Percentiles rank a stretch among this genome's conserved stretches.
Evolutionary conservation across 2,888 invertebrate species (phyloP).

Genomic region (Drosophila peninsularis): DNA sequence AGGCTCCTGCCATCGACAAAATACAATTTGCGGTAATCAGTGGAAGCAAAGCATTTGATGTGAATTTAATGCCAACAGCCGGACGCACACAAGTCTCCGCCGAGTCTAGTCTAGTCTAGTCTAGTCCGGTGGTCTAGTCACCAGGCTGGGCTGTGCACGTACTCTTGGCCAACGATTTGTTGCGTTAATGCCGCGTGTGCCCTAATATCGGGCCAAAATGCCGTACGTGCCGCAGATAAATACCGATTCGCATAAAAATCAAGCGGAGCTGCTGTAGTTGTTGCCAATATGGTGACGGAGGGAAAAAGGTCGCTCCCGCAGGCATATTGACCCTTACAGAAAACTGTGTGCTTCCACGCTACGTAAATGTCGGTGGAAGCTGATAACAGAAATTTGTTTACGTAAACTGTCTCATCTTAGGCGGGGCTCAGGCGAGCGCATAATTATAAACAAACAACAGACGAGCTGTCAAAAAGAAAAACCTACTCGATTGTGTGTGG

Average conservation of each 20-base stretch:
- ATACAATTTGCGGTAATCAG: constrained; percentile 30
- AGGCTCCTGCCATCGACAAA: constrained; percentile 6
- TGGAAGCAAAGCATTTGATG: constrained; percentile 51
- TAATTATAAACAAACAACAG: constrained; percentile 76
- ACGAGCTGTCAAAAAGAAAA: constrained; percentile 8
- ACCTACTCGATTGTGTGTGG: not conserved
- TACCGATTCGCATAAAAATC: constrained; percentile 52
- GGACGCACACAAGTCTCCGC: constrained; percentile 13
- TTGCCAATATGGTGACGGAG: not conserved
- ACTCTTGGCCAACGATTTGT: constrained; percentile 50
- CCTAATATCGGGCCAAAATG: constrained; percentile 46
- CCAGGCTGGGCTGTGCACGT: constrained; percentile 32
- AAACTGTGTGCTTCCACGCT: constrained; percentile 11
- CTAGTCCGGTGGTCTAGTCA: constrained; percentile 15
- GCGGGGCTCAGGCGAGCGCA: constrained; percentile 60
- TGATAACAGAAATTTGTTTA: constrained; percentile 47
- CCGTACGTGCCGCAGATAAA: constrained; percentile 65
- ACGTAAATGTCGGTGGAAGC: constrained; percentile 30
- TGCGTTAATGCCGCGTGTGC: constrained; percentile 47
- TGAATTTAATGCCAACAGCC: constrained; percentile 55
- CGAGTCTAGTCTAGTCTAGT: not conserved
- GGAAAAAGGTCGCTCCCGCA: not conserved
- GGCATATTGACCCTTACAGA: constrained; percentile 10
- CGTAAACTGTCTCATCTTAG: constrained; percentile 63
- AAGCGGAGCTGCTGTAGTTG: not conserved